Conservation (phyloP, 23 tunicate species). For the Botrylloides violaceus region DNA sequence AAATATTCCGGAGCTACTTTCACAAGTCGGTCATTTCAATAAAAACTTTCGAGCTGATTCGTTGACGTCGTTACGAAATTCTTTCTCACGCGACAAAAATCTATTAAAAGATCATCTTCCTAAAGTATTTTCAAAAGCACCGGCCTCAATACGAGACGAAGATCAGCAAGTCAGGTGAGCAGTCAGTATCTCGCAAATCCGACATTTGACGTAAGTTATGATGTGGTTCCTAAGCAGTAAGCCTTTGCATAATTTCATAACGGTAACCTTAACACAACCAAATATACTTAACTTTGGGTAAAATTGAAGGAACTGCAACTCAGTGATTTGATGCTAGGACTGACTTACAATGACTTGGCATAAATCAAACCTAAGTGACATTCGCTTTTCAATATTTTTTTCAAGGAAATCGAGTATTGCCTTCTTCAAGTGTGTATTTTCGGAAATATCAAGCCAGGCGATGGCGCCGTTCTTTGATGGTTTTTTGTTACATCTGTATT, state of each 20-base stretch:
- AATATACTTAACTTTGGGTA: neutral
- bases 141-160: constrained; percentile 29
- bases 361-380: too few species aligned
- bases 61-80: constrained; percentile 42
- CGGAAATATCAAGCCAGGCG: constrained; percentile 20
- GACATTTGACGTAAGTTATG: neutral
- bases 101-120: constrained; percentile 20
- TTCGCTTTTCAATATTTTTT: too few species aligned
- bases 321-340: neutral
- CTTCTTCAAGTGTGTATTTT: constrained; percentile 27
- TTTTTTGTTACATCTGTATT: constrained; percentile 48
- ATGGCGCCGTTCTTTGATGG: constrained; percentile 55
- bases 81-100: constrained; percentile 9
- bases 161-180: constrained; percentile 57
- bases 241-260: neutral
- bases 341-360: too few species aligned
- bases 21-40: constrained; percentile 60
- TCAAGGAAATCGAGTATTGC: constrained; percentile 42
- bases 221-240: neutral
- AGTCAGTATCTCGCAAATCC: neutral
- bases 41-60: constrained; percentile 51
- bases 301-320: neutral
- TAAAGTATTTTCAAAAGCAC: constrained; percentile 39
- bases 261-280: neutral
- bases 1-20: constrained; percentile 35